Conservation (phyloP, 2,797 vertebrate species). For the Mionectes olivaceus region DNA sequence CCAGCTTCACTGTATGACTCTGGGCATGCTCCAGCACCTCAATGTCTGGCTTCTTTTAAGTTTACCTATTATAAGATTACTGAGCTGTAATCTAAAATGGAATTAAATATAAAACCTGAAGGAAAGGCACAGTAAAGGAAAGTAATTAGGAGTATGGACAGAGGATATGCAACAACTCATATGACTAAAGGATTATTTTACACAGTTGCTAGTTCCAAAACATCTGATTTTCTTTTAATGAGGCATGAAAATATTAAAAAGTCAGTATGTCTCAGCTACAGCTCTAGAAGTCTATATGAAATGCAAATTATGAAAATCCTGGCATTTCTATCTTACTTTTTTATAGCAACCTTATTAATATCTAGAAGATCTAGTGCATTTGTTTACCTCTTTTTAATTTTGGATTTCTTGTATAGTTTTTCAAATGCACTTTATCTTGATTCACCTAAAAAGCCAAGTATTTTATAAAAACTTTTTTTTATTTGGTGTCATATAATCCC, state of each 20-base stretch:
- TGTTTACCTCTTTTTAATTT: not conserved
- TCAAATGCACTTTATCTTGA: not conserved
- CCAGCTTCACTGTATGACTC: not conserved
- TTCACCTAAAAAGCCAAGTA: not conserved
- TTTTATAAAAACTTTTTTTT: not conserved
- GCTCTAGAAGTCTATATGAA: not conserved
- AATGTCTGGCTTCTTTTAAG: not conserved
- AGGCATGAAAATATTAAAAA: not conserved
- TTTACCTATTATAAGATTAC: not conserved
- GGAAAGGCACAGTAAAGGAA: not conserved
- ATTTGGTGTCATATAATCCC: not conserved
- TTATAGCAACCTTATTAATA: not conserved
- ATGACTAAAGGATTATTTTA: not conserved
- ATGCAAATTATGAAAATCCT: not conserved
- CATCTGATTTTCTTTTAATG: not conserved
- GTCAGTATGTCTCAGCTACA: not conserved
- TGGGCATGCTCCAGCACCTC: not conserved
- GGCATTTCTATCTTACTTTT: not conserved
- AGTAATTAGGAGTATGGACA: not conserved
- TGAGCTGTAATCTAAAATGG: not conserved
- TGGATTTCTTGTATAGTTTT: not conserved
- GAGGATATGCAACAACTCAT: not conserved
- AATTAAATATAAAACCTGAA: not conserved
- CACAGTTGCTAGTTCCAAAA: not conserved
- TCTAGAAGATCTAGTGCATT: not conserved